These are phyloP conservation scores for Macrotis lagotis DNA, from an alignment of 2,113 vertebrate species.

Conservation along the genomic window DNA sequence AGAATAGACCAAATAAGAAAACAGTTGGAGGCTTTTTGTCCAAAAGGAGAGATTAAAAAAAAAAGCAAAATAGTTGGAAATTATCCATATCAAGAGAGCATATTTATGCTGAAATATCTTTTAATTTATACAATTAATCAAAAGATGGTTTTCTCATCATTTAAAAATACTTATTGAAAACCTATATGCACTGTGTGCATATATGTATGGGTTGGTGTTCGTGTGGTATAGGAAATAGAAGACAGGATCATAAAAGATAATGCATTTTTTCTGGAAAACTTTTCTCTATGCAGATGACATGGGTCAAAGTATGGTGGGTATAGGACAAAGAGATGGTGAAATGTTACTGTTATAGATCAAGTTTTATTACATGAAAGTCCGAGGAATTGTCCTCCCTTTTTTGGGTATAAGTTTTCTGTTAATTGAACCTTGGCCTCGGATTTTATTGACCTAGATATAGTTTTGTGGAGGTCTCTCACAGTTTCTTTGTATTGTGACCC, in stretches of 20 bases:
- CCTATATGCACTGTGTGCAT: background rate
- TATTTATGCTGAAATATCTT: background rate
- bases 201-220: too few relatives aligned
- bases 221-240: background rate
- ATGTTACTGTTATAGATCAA: background rate
- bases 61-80: slow-evolving; percentile 9
- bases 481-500: background rate
- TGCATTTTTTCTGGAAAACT: background rate
- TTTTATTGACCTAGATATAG: background rate
- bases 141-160: background rate
- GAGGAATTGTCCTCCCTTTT: background rate
- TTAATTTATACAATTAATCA: slow-evolving; percentile 14
- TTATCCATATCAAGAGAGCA: background rate
- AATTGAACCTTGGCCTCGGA: background rate
- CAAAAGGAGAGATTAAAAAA: background rate
- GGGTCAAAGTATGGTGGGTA: too few relatives aligned
- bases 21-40: background rate
- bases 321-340: background rate
- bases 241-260: background rate
- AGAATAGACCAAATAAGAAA: background rate
- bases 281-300: background rate
- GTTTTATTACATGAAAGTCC: background rate
- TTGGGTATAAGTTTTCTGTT: background rate
- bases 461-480: background rate
- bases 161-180: background rate